phyloP scores from a whole-genome alignment of 2,113 vertebrate species.

The Sciurus niger region DNA sequence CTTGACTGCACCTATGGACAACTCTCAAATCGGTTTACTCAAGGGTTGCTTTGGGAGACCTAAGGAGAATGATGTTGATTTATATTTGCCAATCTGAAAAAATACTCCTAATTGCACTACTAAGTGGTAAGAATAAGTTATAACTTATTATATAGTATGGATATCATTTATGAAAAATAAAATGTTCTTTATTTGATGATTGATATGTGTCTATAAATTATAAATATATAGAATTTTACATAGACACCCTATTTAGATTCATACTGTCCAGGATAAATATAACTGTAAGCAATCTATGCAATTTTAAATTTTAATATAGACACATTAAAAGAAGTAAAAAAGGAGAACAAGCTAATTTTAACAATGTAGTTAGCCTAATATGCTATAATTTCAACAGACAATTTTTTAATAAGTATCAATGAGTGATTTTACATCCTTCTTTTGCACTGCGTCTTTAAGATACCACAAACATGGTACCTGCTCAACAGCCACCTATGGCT shows the following conservation, averaged over 20 bases:
- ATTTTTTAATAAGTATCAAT: background rate
- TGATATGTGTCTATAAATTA: background rate
- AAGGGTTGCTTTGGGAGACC: background rate
- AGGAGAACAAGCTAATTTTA: background rate
- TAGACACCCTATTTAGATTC: background rate
- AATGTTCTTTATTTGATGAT: background rate
- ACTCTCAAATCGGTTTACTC: background rate
- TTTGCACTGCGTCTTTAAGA: background rate
- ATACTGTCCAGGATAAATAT: background rate
- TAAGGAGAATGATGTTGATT: background rate
- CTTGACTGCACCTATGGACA: background rate
- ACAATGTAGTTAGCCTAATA: background rate
- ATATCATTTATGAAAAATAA: background rate
- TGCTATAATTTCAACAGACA: background rate
- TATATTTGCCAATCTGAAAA: background rate
- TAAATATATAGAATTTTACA: background rate
- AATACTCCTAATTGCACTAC: background rate
- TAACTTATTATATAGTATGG: background rate
- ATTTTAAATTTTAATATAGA: background rate
- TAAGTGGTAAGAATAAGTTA: background rate
- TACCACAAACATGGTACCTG: fast-evolving
- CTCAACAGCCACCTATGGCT: background rate
- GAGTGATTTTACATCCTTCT: background rate
- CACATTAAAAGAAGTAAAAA: background rate
- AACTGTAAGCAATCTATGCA: background rate